Evolutionary conservation across 2,113 vertebrate genomes (phyloP), one percentile per base, ranked within the genome.

Genomic region (Odontesthes bonariensis): DNA sequence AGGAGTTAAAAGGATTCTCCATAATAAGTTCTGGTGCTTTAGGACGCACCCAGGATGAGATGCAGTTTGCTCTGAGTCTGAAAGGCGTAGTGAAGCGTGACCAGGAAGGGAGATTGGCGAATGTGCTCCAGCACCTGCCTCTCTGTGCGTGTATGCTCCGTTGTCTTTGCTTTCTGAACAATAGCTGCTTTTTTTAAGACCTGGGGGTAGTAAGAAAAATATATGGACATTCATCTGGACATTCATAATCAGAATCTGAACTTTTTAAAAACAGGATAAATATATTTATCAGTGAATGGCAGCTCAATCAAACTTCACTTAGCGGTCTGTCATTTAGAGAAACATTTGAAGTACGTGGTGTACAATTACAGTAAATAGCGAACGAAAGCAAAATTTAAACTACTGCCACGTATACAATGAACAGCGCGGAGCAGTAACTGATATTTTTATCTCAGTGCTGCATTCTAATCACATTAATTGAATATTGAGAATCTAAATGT

Each of bases 21-120:
- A 35, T 22, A 31, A 77, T 22, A 65, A 32, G 32, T 16, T 53
- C 14, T 4, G 20, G 46, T 31, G 57, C 31, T 17, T 3, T 13
- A 32, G n/a, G 35, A 60, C 93, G 93, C 84, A 98, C 96, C 96
- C 57, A 98, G 91, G 86, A 98, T 97, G 66, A 97, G 96, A 75
- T 98, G 96, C 52, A 97, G 95, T 69, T 97, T 97, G 88, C 95
- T 95, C 10, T 97, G 96, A 0, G 96, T 98, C 92, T 98, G 96
- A 87, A 98, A 98, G 88, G 96, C 96, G 1, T 98, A 98, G 90
- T 97, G 96, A 68, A 98, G 95, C 0, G 96, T 97, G 79, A 98
- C 96, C 77, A 98, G 92, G 91, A 97, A 98, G 23, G 96, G 96
- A 0, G 96, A 96, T 90, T 97, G 95, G 54, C 96, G 95, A 52